Evolutionary conservation across 53 echinoderm and acorn worm genomes (phyloP).

Genomic region (Mesocentrotus franciscanus): DNA sequence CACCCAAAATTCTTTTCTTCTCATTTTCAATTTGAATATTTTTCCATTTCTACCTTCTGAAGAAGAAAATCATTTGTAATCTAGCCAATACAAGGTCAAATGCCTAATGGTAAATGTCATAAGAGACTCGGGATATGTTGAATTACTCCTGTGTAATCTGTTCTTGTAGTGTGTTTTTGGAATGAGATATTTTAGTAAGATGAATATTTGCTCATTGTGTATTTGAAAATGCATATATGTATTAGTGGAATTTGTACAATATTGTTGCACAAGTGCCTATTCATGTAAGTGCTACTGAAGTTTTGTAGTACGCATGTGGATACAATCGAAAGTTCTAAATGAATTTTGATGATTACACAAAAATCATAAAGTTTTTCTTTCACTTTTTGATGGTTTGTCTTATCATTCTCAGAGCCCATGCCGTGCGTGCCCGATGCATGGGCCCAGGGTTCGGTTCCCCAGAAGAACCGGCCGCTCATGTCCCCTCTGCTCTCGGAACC

Average conservation of each 20-base stretch:
- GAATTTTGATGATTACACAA: not conserved
- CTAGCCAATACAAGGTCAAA: no score
- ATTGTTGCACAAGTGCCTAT: not conserved
- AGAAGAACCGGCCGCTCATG: conserved; percentile 77
- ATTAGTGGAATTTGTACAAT: no score
- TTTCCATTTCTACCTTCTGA: no score
- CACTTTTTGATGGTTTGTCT: not conserved
- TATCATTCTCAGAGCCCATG: conserved; percentile 75
- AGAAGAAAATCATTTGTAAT: no score
- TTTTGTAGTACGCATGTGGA: not conserved
- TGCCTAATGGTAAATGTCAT: no score
- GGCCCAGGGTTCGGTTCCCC: conserved; percentile 97
- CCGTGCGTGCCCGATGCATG: conserved; percentile 92
- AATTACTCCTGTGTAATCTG: no score
- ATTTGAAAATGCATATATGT: no score
- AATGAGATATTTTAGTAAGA: no score
- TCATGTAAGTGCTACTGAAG: not conserved
- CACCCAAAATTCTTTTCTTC: not conserved
- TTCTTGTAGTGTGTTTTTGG: no score
- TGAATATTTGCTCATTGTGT: no score
- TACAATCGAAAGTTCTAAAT: not conserved
- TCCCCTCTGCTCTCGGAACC: conserved; percentile 87
- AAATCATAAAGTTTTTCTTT: not conserved
- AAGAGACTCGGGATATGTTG: no score
- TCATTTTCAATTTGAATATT: no score